Conservation (phyloP, 2,888 invertebrate species). For the Andricus quercusramuli region DNA sequence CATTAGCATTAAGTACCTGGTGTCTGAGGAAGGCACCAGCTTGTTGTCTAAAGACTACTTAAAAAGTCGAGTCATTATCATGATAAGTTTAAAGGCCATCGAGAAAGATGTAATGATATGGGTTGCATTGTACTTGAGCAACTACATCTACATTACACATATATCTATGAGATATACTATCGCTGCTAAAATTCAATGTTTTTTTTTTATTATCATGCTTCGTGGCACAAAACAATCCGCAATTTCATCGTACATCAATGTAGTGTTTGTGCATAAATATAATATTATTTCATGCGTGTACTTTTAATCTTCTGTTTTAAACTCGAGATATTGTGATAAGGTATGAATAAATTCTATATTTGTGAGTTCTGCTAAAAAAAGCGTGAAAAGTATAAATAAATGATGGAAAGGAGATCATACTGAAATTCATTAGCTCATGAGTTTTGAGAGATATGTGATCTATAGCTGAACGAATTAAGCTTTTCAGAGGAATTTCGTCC, state of each 20-base stretch:
- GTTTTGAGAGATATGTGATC: not conserved
- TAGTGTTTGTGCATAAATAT: not conserved
- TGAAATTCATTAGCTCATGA: not conserved
- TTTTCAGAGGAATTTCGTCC: not conserved
- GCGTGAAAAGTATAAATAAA: not conserved
- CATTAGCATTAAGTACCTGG: not conserved
- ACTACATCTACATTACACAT: not conserved
- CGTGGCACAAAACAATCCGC: not conserved
- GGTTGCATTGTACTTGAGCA: not conserved
- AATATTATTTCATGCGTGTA: not conserved
- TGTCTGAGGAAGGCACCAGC: not conserved
- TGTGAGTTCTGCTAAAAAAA: not conserved
- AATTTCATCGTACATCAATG: not conserved
- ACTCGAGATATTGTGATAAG: not conserved
- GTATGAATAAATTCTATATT: not conserved
- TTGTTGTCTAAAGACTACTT: not conserved
- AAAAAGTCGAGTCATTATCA: not conserved
- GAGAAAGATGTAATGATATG: constrained; percentile 1
- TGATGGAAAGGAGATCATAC: not conserved
- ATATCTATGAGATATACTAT: not conserved
- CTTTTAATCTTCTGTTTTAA: constrained; percentile 5
- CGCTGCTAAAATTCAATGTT: not conserved
- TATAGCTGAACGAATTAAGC: not conserved
- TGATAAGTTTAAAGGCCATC: constrained; percentile 5
- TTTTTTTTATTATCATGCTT: not conserved